These are phyloP conservation scores for Tringa solitaria DNA, from an alignment of 2,113 vertebrate species.

Conservation along the genomic window DNA sequence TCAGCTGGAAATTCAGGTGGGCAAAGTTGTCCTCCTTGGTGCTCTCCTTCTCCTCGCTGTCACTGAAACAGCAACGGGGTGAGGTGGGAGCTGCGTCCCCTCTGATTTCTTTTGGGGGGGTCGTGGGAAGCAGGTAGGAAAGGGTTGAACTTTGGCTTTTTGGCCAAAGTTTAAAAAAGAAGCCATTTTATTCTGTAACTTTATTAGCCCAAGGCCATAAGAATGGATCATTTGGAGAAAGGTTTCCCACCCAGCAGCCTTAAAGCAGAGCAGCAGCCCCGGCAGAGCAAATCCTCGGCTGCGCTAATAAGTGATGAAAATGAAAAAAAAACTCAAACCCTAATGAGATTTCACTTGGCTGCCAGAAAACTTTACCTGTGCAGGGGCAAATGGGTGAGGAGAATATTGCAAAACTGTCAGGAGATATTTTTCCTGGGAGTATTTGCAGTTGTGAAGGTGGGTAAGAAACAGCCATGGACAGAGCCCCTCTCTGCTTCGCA, in stretches of 20 bases:
- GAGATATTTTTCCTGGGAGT: neutral
- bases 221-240: neutral
- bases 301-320: neutral
- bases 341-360: neutral
- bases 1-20: slow-evolving; percentile 81
- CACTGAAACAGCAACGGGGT: slow-evolving; percentile 64
- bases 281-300: neutral
- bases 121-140: neutral
- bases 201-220: neutral
- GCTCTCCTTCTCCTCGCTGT: slow-evolving; percentile 80
- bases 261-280: accelerated
- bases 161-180: neutral
- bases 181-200: accelerated
- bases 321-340: too few species aligned
- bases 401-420: neutral
- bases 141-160: neutral
- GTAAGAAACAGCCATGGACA: neutral
- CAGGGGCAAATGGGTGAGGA: neutral
- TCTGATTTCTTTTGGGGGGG: neutral
- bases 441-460: neutral
- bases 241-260: neutral
- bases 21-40: slow-evolving; percentile 84
- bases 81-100: neutral
- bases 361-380: neutral
- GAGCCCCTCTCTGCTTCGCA: neutral